Conservation (phyloP, 2,797 vertebrate species). For the Oophaga sylvatica region DNA sequence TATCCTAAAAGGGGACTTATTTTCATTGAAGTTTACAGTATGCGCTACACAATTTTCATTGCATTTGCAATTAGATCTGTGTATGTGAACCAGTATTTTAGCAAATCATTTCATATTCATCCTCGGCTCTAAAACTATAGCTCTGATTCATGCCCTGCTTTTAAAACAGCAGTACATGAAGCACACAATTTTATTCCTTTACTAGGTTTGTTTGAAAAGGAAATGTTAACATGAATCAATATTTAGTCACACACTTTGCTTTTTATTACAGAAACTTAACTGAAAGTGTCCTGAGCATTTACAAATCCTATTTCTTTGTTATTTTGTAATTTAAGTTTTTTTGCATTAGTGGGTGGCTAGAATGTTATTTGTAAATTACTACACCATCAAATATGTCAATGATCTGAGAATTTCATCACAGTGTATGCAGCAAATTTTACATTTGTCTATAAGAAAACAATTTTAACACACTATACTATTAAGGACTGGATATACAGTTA, state of each 20-base stretch:
- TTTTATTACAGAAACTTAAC: not conserved
- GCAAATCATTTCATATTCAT: constrained; percentile 40
- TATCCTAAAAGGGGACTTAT: not conserved
- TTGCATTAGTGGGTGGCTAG: not conserved
- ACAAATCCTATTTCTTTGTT: not conserved
- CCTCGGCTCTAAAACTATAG: not conserved
- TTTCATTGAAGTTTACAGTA: not conserved
- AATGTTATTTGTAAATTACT: constrained; percentile 31
- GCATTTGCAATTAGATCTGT: constrained; percentile 14
- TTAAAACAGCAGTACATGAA: constrained; percentile 17
- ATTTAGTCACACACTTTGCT: not conserved
- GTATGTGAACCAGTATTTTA: not conserved
- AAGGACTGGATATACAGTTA: no score
- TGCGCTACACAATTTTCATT: not conserved
- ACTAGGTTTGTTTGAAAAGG: constrained; percentile 10
- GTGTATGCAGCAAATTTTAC: not conserved
- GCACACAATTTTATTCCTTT: constrained; percentile 14
- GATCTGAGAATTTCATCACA: not conserved
- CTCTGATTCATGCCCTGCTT: constrained; percentile 17
- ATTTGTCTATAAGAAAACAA: not conserved
- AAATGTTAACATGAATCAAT: constrained; percentile 9
- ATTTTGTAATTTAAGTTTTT: not conserved
- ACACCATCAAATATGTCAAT: constrained; percentile 28
- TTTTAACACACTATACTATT: not conserved
- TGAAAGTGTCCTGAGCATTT: not conserved